Percentiles rank a stretch among this genome's conserved stretches.
Conservation (phyloP, 2,888 invertebrate species). For the Suillia variegata region DNA sequence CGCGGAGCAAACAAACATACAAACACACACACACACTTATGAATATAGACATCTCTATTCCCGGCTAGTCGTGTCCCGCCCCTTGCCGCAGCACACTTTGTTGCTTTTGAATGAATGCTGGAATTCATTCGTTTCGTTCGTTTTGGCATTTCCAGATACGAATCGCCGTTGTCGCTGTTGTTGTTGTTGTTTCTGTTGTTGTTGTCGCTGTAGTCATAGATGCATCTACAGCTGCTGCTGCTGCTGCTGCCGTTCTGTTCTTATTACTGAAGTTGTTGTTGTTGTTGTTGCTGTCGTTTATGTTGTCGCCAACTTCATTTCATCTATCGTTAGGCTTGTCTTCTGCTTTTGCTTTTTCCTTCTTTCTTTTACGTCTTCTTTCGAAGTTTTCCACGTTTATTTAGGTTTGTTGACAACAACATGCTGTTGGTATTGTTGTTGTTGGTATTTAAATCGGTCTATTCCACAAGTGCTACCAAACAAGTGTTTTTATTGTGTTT, state of each 20-base stretch:
- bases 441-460: too few relatives aligned
- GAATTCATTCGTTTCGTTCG: conserved; percentile 4
- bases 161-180: not conserved
- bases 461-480: too few relatives aligned
- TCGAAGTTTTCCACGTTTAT: too few relatives aligned
- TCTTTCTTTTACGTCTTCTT: too few relatives aligned
- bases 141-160: not conserved
- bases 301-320: not conserved
- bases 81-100: not conserved
- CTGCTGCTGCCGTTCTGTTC: not conserved
- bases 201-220: not conserved
- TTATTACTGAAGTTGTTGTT: conserved; percentile 3
- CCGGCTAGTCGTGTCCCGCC: not conserved
- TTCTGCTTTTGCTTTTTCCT: too few relatives aligned
- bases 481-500: too few relatives aligned
- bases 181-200: not conserved
- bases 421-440: too few relatives aligned
- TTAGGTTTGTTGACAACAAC: too few relatives aligned
- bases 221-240: not conserved
- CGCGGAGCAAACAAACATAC: conserved; percentile 3
- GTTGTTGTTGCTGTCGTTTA: conserved; percentile 1
- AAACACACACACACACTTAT: too few relatives aligned
- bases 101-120: conserved; percentile 7
- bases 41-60: too few relatives aligned
- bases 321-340: too few relatives aligned